Evolutionary conservation across 2,888 invertebrate species (phyloP), one percentile per base, ranked within the genome.

Genomic region (Salpingus planirostris): DNA sequence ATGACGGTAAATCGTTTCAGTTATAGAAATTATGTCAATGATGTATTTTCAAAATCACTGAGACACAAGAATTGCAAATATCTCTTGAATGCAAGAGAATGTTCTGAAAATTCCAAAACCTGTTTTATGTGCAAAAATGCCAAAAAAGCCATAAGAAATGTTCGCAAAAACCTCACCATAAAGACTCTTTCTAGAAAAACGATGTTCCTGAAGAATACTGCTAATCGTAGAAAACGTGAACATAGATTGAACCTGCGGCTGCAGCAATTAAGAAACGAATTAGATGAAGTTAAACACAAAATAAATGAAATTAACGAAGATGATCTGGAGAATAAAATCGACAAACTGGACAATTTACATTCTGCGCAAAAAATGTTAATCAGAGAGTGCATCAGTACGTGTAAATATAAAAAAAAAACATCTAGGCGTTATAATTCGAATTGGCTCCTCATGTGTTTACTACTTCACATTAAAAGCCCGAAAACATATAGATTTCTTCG

Each of bases 381-480:
- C 2, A 21, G 8, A n/a, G 23, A 29, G 15, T 29, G 29, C 21
- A 13, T 24, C 5, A 21, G 15, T 8, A 29, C 21, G 2, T 27
- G n/a, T 6, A 27, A 27, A 13, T 27, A 27, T n/a, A 27, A 12
- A 13, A 21, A 5, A 21, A 29, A 23, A 22, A 29, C 18, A 10
- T 18, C 29, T 7, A 10, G 29, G 10, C 8, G 29, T 7, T 29
- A 29, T 21, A n/a, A 2, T 12, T 29, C 21, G 6, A 12, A 21
- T 3, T 29, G 29, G 29, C 11, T 29, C 11, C 29, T 29, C 21
- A 29, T 21, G 8, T 29, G 22, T 13, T 29, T 29, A 13, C 13
- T 29, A 11, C 12, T 29, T 4, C 28, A 21, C 11, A 28, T 26
- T 28, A 23, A 21, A 23, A 28, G 21, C 28, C 28, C 28, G 5